Conservation (phyloP, 2,797 vertebrate genomes). For the Crocodylus rhombifer region DNA sequence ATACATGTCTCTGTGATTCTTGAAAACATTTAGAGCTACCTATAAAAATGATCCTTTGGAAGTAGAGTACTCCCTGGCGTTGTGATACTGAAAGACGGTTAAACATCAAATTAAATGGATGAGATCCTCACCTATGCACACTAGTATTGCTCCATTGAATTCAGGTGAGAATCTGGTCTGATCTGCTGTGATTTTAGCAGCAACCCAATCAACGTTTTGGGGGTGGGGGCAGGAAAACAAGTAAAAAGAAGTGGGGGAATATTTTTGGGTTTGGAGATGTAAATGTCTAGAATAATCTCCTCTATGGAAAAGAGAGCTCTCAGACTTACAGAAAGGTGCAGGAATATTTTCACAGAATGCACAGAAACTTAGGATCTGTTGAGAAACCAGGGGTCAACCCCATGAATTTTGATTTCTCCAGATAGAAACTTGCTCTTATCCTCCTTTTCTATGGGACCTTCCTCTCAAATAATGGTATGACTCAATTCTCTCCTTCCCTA, state of each 20-base stretch:
- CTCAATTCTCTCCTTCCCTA: too few species aligned
- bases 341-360: background rate
- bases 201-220: background rate
- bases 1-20: background rate
- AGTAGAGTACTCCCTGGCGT: background rate
- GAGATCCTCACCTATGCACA: background rate
- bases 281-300: background rate
- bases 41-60: background rate
- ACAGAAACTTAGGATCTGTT: background rate
- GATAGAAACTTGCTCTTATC: background rate
- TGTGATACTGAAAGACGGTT: background rate
- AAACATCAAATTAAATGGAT: background rate
- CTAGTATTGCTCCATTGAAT: background rate
- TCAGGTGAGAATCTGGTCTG: rapidly evolving
- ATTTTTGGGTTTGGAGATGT: background rate
- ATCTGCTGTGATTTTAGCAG: background rate
- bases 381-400: background rate
- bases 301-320: background rate
- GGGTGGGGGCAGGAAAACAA: background rate
- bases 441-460: background rate
- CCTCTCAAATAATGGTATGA: background rate
- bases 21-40: background rate
- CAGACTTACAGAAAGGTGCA: background rate
- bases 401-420: background rate
- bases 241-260: background rate